Conservation (phyloP, 2,888 invertebrate genomes). For the Leptura quadrifasciata region DNA sequence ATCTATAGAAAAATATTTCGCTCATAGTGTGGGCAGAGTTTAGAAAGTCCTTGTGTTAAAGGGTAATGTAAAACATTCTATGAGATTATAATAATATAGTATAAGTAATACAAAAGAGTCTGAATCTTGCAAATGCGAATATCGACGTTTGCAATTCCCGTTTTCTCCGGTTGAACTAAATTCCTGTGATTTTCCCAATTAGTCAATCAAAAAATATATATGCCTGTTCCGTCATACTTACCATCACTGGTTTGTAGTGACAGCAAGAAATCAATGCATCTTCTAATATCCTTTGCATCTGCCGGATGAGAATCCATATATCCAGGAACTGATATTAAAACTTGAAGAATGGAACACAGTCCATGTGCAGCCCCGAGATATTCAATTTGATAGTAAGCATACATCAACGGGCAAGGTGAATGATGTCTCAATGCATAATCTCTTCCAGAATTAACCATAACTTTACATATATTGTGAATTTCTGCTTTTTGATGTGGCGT, state of each 20-base stretch:
- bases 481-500: slow-evolving; percentile 73
- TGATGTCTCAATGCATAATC: slow-evolving; percentile 78
- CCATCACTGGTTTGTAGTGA: slow-evolving; percentile 82
- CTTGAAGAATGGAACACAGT: slow-evolving; percentile 80
- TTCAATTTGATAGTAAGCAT: slow-evolving; percentile 81
- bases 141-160: too few species aligned
- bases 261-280: slow-evolving; percentile 81
- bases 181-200: too few species aligned
- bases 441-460: slow-evolving; percentile 83
- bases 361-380: slow-evolving; percentile 86
- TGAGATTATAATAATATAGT: too few species aligned
- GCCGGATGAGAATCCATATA: slow-evolving; percentile 75
- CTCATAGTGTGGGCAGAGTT: too few species aligned
- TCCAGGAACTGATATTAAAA: slow-evolving; percentile 78
- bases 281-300: slow-evolving; percentile 78
- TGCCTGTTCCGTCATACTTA: background rate
- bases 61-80: too few species aligned
- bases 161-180: too few species aligned
- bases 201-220: background rate
- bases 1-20: too few species aligned
- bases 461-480: slow-evolving; percentile 80
- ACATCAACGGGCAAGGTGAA: slow-evolving; percentile 85
- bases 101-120: too few species aligned
- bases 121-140: too few species aligned
- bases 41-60: too few species aligned